A percentile compares a stretch with the other conserved stretches of the same genome.
phyloP scores from a whole-genome alignment of 2,797 vertebrate genomes.

The Eulemur coronatus region DNA sequence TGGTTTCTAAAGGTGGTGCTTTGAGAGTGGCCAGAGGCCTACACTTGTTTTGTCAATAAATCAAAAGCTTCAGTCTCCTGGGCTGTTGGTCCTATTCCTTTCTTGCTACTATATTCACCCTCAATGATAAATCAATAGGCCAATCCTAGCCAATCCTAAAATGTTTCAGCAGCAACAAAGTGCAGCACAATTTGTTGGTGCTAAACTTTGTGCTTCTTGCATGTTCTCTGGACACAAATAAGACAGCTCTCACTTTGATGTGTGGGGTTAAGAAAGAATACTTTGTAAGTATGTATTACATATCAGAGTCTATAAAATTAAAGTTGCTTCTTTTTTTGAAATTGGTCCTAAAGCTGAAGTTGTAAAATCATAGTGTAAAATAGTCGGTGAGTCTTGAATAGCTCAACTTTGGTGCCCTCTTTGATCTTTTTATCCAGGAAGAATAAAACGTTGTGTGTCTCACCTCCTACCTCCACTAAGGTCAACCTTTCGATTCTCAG shows the following conservation, averaged over 20 bases:
- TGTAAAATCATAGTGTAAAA: neutral
- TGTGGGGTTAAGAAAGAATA: conserved; percentile 31
- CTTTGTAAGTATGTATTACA: conserved; percentile 4
- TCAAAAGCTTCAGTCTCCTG: neutral
- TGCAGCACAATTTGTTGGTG: neutral
- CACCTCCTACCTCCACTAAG: neutral
- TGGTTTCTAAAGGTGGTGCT: neutral
- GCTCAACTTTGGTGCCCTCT: neutral
- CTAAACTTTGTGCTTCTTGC: neutral
- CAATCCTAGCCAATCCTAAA: neutral
- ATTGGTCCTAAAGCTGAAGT: neutral
- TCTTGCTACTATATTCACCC: neutral
- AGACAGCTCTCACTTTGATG: conserved; percentile 37
- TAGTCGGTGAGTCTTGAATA: neutral
- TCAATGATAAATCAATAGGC: neutral
- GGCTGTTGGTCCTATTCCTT: neutral
- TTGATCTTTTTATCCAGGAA: neutral
- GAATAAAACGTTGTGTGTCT: neutral
- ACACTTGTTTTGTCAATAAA: conserved; percentile 4
- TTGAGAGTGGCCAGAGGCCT: neutral
- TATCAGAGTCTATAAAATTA: conserved; percentile 36
- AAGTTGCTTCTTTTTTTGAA: conserved; percentile 43
- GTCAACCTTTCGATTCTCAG: neutral
- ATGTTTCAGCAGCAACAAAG: neutral
- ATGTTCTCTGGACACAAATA: conserved; percentile 30